Conservation (phyloP, 2,888 invertebrate genomes). For the Drosophila rellima region DNA sequence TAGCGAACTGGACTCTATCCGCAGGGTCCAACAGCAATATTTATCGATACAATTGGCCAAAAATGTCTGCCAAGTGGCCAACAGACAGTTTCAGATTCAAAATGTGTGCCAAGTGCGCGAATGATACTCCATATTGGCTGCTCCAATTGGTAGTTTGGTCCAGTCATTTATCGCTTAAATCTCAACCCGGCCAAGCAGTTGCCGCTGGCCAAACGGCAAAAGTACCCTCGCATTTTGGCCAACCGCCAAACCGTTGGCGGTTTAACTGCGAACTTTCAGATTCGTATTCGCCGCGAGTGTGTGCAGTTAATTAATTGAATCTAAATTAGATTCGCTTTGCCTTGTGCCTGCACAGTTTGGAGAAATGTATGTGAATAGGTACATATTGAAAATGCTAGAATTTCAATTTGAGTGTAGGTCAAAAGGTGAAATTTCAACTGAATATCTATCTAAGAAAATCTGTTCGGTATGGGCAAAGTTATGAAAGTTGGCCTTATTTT, state of each 20-base stretch:
- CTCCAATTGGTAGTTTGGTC: constrained; percentile 50
- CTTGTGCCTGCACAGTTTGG: background rate
- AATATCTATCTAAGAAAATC: background rate
- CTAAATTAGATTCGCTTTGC: constrained; percentile 43
- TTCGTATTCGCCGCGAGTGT: constrained; percentile 20
- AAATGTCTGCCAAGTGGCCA: constrained; percentile 59
- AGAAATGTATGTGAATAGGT: background rate
- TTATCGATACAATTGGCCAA: constrained; percentile 64
- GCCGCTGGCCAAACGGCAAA: constrained; percentile 29
- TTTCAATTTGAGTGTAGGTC: constrained; percentile 4
- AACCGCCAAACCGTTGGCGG: constrained; percentile 48
- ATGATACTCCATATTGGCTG: constrained; percentile 23
- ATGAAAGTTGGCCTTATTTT: too few species aligned
- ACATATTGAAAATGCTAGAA: background rate
- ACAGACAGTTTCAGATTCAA: constrained; percentile 34
- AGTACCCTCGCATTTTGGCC: constrained; percentile 42
- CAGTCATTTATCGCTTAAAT: constrained; percentile 57
- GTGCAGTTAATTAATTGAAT: constrained; percentile 65
- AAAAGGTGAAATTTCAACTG: constrained; percentile 9
- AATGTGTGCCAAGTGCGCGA: constrained; percentile 65
- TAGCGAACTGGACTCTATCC: constrained; percentile 29
- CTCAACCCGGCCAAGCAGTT: constrained; percentile 26
- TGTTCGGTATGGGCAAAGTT: too few species aligned
- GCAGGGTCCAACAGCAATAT: constrained; percentile 51
- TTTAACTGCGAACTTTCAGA: constrained; percentile 26